These are phyloP conservation scores for Anarhynchus alexandrinus DNA, from an alignment of 2,113 vertebrate species.

Conservation along the genomic window DNA sequence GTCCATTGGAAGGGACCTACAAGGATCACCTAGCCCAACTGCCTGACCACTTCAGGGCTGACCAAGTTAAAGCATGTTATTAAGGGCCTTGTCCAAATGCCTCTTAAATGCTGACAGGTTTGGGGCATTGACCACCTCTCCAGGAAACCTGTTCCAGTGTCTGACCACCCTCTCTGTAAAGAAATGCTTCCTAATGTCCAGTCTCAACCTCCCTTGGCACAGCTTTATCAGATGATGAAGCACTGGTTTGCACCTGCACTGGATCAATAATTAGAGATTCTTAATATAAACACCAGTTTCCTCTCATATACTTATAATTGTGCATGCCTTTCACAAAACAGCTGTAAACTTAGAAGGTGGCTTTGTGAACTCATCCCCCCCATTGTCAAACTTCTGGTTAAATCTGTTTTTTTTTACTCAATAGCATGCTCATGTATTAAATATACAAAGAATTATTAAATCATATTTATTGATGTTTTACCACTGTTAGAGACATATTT, in stretches of 20 bases:
- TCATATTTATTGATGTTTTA: not conserved
- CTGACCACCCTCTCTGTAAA: not conserved
- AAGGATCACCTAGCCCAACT: rapidly evolving
- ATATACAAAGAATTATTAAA: not conserved
- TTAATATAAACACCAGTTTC: not conserved
- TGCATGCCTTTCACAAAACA: not conserved
- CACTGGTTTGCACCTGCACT: not conserved
- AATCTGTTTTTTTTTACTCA: not conserved
- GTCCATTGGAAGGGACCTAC: not conserved
- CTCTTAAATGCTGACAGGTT: not conserved
- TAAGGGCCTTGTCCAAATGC: not conserved
- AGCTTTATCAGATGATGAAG: not conserved
- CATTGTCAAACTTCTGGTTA: not conserved
- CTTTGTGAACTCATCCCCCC: not conserved
- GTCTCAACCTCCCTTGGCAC: not conserved
- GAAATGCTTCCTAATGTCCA: not conserved
- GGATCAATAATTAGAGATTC: not conserved
- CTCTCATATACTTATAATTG: not conserved
- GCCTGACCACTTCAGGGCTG: not conserved
- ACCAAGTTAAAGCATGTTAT: not conserved
- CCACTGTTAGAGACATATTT: not conserved
- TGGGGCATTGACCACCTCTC: not conserved
- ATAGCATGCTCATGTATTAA: not conserved
- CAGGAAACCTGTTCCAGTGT: not conserved
- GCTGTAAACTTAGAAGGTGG: not conserved